These are phyloP conservation scores for Eumerus sabulonum DNA, from an alignment of 2,888 invertebrate species.

Conservation along the genomic window DNA sequence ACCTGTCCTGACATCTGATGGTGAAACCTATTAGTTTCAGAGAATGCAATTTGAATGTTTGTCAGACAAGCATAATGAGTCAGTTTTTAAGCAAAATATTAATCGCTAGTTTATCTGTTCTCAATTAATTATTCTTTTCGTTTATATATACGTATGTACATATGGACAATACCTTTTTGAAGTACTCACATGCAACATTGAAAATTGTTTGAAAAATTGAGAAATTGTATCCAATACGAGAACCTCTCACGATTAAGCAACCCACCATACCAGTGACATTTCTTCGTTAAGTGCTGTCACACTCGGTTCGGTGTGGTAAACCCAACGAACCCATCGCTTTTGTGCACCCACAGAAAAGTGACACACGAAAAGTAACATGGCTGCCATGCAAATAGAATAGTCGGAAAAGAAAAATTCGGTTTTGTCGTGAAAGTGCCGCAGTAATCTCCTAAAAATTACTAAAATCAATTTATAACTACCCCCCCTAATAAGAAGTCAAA, in stretches of 20 bases:
- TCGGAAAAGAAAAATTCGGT: constrained; percentile 58
- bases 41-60: too few species aligned
- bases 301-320: constrained; percentile 8
- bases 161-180: too few species aligned
- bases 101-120: too few species aligned
- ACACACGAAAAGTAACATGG: constrained; percentile 68
- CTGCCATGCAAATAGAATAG: constrained; percentile 69
- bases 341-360: constrained; percentile 39
- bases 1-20: too few species aligned
- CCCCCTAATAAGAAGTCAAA: constrained; percentile 10
- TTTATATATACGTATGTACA: too few species aligned
- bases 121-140: too few species aligned
- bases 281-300: constrained; percentile 21
- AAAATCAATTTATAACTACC: constrained; percentile 27
- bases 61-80: too few species aligned
- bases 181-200: too few species aligned
- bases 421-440: constrained; percentile 65
- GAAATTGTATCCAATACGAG: background rate
- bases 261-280: background rate
- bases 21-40: too few species aligned
- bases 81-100: too few species aligned
- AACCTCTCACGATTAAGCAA: background rate
- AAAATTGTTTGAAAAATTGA: background rate
- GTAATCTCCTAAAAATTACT: constrained; percentile 40
- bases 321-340: constrained; percentile 31